A percentile compares a stretch with the other conserved stretches of the same genome.
Evolutionary conservation across 2,113 vertebrate genomes (phyloP).

Genomic region (Aegypius monachus): DNA sequence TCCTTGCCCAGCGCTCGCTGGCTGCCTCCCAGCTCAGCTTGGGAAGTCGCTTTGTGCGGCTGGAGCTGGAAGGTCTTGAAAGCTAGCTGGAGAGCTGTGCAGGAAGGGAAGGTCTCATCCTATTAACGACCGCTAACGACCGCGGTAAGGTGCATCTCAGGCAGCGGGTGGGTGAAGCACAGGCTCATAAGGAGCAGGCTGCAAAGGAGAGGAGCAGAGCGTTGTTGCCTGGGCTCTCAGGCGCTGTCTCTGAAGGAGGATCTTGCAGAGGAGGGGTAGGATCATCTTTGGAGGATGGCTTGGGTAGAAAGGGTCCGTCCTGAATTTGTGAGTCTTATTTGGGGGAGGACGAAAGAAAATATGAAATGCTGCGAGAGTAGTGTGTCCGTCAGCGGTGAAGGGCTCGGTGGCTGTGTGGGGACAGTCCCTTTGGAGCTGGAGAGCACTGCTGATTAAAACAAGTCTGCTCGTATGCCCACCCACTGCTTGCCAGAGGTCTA

Average conservation of each 20-base stretch:
- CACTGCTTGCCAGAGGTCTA: neutral
- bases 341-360: neutral
- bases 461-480: neutral
- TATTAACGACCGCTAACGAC: neutral
- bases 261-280: neutral
- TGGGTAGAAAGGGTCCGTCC: neutral
- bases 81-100: neutral
- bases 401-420: accelerated
- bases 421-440: neutral
- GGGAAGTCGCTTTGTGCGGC: neutral
- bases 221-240: neutral
- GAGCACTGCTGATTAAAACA: neutral
- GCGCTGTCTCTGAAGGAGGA: neutral
- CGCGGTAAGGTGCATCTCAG: accelerated
- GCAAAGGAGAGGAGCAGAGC: neutral
- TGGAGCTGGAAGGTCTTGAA: neutral
- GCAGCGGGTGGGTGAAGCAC: neutral
- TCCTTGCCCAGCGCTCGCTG: neutral
- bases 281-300: neutral
- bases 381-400: neutral
- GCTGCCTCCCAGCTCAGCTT: neutral
- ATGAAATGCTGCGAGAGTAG: neutral
- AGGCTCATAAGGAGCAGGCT: neutral
- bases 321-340: neutral
- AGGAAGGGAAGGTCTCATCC: neutral